A percentile compares a stretch with the other conserved stretches of the same genome.
phyloP scores from a whole-genome alignment of 2,888 invertebrate species.

The Xestia rhomboidea region DNA sequence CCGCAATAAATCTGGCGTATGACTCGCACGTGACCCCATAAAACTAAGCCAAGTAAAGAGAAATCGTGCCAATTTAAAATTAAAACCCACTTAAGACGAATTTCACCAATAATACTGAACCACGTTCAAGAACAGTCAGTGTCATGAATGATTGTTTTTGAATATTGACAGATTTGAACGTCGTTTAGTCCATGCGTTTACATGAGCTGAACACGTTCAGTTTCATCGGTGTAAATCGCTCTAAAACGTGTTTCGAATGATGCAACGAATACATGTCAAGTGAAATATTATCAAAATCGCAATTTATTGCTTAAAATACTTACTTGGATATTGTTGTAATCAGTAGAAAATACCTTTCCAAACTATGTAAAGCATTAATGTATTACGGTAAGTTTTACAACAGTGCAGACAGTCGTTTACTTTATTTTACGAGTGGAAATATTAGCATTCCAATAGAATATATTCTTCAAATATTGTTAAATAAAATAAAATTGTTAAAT shows the following conservation, averaged over 20 bases:
- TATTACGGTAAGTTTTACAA: neutral
- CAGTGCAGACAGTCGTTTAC: neutral
- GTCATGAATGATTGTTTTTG: neutral
- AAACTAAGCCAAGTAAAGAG: slow-evolving; percentile 54
- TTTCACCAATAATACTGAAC: neutral
- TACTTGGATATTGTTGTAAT: neutral
- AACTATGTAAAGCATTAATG: neutral
- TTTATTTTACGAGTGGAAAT: neutral
- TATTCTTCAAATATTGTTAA: neutral
- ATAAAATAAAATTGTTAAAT: too few relatives aligned
- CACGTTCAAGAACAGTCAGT: neutral
- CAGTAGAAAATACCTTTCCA: neutral
- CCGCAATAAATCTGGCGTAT: slow-evolving; percentile 66
- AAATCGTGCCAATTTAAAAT: slow-evolving; percentile 52
- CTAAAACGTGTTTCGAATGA: neutral
- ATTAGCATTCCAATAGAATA: neutral
- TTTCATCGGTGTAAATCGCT: neutral
- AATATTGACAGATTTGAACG: neutral
- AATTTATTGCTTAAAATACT: neutral
- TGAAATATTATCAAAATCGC: neutral
- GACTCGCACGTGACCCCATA: slow-evolving; percentile 62
- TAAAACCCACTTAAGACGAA: slow-evolving; percentile 3
- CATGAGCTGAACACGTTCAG: neutral
- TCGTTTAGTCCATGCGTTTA: too few relatives aligned
- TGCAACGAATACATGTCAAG: neutral